Conservation (phyloP, 2,113 vertebrate genomes). For the Centropus unirufus region DNA sequence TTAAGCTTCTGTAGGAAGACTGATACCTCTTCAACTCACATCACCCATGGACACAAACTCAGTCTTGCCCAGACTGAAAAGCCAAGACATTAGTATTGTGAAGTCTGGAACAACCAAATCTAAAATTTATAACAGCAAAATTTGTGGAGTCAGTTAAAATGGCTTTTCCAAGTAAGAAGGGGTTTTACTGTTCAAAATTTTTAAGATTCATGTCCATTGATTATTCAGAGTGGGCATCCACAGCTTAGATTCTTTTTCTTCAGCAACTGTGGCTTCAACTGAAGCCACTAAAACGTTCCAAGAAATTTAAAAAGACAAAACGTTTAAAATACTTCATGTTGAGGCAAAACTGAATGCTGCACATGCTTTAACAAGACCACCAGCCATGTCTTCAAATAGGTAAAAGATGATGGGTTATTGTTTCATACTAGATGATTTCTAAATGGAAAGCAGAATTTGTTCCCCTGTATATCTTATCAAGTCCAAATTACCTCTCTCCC, state of each 20-base stretch:
- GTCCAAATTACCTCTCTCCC: background rate
- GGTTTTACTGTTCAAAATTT: background rate
- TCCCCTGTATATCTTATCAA: background rate
- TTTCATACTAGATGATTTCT: background rate
- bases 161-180: background rate
- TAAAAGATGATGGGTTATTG: background rate
- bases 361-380: background rate
- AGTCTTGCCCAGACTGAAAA: slow-evolving; percentile 6
- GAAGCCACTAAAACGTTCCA: background rate
- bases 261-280: background rate
- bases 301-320: background rate
- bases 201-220: background rate
- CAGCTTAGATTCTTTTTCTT: background rate
- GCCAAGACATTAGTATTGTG: background rate
- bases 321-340: background rate
- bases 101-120: background rate
- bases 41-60: background rate
- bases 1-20: background rate
- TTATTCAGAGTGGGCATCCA: background rate
- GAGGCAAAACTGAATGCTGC: background rate
- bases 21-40: background rate
- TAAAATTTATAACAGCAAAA: background rate
- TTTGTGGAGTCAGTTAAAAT: background rate
- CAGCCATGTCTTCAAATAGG: background rate
- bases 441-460: background rate